Base-by-base conservation (phyloP, 2,888 invertebrate genomes). In the Harmothoe impar region DNA sequence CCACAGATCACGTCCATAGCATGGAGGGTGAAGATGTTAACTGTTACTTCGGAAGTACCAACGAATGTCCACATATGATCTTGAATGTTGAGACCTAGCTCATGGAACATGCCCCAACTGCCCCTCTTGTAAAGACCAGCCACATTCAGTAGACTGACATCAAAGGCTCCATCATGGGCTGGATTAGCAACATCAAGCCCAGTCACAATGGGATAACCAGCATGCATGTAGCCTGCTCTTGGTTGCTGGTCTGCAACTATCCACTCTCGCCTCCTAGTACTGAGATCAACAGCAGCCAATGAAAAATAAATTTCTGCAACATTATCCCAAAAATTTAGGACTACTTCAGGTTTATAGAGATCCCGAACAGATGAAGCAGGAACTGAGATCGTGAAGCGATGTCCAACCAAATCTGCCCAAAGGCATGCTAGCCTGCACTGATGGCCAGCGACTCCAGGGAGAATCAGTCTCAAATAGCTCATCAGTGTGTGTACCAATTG, bases 51-150 rank as follows among this genome's bases (percentile, higher is more conserved):
- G 0, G 52, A 84, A n/a, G 90, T 90, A 20, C 90, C 90, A 1
- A 91, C 89, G 52, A 93, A 93, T 5, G 93, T 94, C 94, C 93
- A 94, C 33, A 62, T 90, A 1, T n/a, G 35, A 52, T 89, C 54
- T 91, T 94, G 93, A 91, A 94, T 90, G 89, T 94, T 94, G 91
- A 94, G 93, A n/a, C 94, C 94, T 5, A 94, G 85, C 90, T 94
- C 94, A 86, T 94, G 94, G 90, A 92, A 94, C 35, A 92, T 33
- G 0, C 94, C 94, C 94, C 94, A 94, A 17, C 72, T 86, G 12
- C 93, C 93, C 15, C 89, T 62, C 0, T 29, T 84, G 3, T 33
- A n/a, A 15, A 92, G 62, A 0, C 35, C 62, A 25, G 78, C 56
- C 0, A 72, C 89, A 89, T 92, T 91, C 56, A 93, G 78, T 10